Evolutionary conservation across 1,140 invertebrate species (phyloP), one percentile per base, ranked within the genome.

Genomic region (Leptinotarsa texana): DNA sequence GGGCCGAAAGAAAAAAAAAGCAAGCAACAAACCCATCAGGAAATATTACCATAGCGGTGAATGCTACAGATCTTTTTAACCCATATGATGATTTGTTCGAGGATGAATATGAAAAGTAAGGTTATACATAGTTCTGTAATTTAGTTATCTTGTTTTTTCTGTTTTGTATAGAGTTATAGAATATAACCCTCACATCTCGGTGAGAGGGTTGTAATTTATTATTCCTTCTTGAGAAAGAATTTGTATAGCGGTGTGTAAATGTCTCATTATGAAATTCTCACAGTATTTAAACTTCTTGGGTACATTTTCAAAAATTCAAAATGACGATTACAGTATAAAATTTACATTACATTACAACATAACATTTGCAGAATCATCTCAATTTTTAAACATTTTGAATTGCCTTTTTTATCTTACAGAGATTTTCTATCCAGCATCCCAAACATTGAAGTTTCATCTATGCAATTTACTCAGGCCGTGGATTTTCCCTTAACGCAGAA

Each of bases 31-130:
- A 98, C 88, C 96, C 97, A 1, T 93, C 92, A 80, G 95, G 96
- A 17, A 92, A 91, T 72, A 90, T 98, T 21, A 94, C 92, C 51
- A 90, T 98, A 42, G 93, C 93, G 79, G 90, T 98, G 17, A 96
- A 98, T 90, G 96, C 96, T 3, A 96, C 96, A 6, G 96, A 98
- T 84, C 85, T 98, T 74, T 99, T 99, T 87, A 93, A 91, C 80
- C 90, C 89, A 77, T 91, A 93, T 80, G 91, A 94, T 79, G 81
- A 82, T 75, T 80, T 83, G 63, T 75, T 84, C 62, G 82, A 81
- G 21, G 79, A 82, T 74, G 80, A 82, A 65, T 84, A 78, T 69
- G 80, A 83, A 62, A 75, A 77, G 83, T 83, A 79, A 57, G 33
- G 33, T 11, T 11, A 42, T 42, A 42, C 2, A 42, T 33, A 33